phyloP scores from a whole-genome alignment of 2,797 vertebrate genomes.

The Melanotaenia pygmaea region DNA sequence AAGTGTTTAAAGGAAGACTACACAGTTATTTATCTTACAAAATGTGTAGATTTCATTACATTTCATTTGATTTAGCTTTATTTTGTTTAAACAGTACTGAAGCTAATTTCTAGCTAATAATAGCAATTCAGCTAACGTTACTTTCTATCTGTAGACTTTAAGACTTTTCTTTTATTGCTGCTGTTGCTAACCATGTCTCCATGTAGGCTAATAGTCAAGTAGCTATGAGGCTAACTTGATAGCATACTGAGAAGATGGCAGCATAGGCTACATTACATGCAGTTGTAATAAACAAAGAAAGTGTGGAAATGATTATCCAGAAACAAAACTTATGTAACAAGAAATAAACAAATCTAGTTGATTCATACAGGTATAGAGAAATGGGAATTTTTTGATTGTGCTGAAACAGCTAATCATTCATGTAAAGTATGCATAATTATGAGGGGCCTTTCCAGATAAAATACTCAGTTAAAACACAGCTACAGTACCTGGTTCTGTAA shows the following conservation, averaged over 20 bases:
- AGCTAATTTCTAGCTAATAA: neutral
- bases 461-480: neutral
- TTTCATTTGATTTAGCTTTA: neutral
- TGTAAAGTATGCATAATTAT: too few species aligned
- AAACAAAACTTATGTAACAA: neutral
- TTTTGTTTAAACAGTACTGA: neutral
- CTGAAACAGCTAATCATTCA: neutral
- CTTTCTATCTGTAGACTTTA: neutral
- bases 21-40: neutral
- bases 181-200: neutral
- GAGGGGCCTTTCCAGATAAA: neutral
- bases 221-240: neutral
- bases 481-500: neutral
- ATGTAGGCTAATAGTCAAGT: neutral
- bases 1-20: neutral
- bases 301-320: neutral
- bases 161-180: neutral
- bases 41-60: neutral
- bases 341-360: neutral
- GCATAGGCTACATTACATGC: neutral
- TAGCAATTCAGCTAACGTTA: neutral
- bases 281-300: neutral
- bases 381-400: neutral
- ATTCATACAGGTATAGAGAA: neutral
- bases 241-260: neutral